These are phyloP conservation scores for Indicator maculatus DNA, from an alignment of 2,113 vertebrate genomes.

Conservation along the genomic window DNA sequence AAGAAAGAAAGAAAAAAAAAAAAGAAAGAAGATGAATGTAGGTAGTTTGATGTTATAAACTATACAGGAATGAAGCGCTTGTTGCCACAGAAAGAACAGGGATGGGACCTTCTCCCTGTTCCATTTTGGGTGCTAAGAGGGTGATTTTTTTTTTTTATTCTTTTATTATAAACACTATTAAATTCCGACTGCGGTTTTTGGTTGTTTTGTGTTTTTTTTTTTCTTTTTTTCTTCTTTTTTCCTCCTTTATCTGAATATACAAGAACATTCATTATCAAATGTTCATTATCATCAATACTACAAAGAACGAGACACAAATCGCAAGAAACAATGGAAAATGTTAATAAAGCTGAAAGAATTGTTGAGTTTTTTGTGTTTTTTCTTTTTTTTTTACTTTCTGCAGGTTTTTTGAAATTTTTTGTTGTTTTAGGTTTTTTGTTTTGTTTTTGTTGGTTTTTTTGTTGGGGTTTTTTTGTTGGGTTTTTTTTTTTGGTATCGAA, in stretches of 20 bases:
- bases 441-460: conserved; percentile 49
- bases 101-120: conserved; percentile 46
- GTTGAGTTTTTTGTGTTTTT: conserved; percentile 55
- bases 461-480: not conserved
- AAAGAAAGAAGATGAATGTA: conserved; percentile 71
- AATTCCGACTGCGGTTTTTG: conserved; percentile 89
- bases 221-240: conserved; percentile 68
- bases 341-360: conserved; percentile 89
- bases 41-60: conserved; percentile 81
- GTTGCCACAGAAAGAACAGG: conserved; percentile 77
- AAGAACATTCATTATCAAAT: conserved; percentile 87
- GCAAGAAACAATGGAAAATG: conserved; percentile 86
- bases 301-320: conserved; percentile 87
- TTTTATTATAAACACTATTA: conserved; percentile 87
- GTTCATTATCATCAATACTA: conserved; percentile 83
- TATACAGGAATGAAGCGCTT: conserved; percentile 76
- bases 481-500: conserved; percentile 90
- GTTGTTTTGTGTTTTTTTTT: conserved; percentile 73
- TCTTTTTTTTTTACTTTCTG: conserved; percentile 75
- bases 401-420: conserved; percentile 47
- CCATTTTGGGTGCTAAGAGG: conserved; percentile 86
- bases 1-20: conserved; percentile 69
- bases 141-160: conserved; percentile 70
- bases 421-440: not conserved
- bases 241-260: conserved; percentile 86